Percentiles rank a stretch among this genome's conserved stretches.
These are phyloP conservation scores for Platycheirus albimanus DNA, from an alignment of 2,888 invertebrate species.

Conservation along the genomic window DNA sequence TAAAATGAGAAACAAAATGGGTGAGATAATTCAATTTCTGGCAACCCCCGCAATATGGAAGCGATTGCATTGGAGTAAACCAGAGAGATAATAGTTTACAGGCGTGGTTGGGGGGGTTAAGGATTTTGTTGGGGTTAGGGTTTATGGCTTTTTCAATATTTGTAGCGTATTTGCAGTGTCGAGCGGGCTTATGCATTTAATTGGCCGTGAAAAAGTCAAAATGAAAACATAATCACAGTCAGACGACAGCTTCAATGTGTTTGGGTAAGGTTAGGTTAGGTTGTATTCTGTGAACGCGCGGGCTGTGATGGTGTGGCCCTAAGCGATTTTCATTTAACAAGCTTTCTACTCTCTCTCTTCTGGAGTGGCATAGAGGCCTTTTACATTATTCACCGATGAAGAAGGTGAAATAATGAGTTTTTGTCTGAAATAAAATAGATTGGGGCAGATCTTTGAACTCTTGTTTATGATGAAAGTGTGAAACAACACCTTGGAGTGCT, in stretches of 20 bases:
- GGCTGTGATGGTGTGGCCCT: slow-evolving; percentile 37
- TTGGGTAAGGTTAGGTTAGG: slow-evolving; percentile 45
- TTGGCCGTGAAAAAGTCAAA: slow-evolving; percentile 83
- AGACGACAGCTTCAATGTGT: slow-evolving; percentile 72
- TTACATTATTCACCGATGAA: slow-evolving; percentile 67
- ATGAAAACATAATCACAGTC: slow-evolving; percentile 82
- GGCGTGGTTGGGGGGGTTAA: slow-evolving; percentile 55
- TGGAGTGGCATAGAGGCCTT: slow-evolving; percentile 20
- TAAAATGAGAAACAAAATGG: slow-evolving; percentile 73
- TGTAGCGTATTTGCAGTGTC: slow-evolving; percentile 45
- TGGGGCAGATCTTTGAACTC: slow-evolving; percentile 12
- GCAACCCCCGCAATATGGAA: slow-evolving; percentile 45
- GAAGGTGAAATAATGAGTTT: slow-evolving; percentile 78
- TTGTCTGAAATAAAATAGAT: slow-evolving; percentile 75
- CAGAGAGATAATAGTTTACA: slow-evolving; percentile 71
- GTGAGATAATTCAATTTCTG: slow-evolving; percentile 72
- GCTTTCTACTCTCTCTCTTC: slow-evolving; percentile 19
- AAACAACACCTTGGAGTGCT: too few species aligned
- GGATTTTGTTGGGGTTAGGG: too few species aligned
- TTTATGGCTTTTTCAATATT: slow-evolving; percentile 65
- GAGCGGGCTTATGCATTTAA: slow-evolving; percentile 78
- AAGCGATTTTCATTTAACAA: slow-evolving; percentile 47
- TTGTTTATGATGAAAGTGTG: background rate
- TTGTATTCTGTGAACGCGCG: slow-evolving; percentile 33
- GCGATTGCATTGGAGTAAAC: slow-evolving; percentile 46